Base-by-base conservation (phyloP, 37 sponge, comb jelly and placozoan species). In the Chondrosia reniformis region DNA sequence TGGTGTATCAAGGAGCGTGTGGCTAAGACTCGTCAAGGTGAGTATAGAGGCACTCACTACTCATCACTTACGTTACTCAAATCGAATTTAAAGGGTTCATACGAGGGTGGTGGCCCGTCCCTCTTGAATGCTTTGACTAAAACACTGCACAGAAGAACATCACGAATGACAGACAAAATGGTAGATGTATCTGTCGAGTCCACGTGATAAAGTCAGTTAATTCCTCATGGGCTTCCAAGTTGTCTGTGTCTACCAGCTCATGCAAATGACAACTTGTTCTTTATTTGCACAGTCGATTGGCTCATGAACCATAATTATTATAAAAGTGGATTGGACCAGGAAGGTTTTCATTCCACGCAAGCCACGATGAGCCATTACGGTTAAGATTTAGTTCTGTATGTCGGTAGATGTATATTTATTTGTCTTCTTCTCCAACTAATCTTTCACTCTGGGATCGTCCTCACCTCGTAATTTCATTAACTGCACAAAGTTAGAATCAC, bases 121-220 rank as follows among this genome's bases (percentile, higher is more conserved):
- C n/a, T n/a, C n/a, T n/a, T n/a, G n/a, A n/a, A n/a, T n/a, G n/a
- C n/a, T n/a, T n/a, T n/a, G n/a, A n/a, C n/a, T n/a, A n/a, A n/a
- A n/a, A n/a, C n/a, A n/a, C n/a, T n/a, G n/a, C n/a, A n/a, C n/a
- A 49, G 52, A 49, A 76, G 77, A 30, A 76, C 77, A 76, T 76
- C 77, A 49, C 15, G 34, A 31, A 76, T 59, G 59, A 57, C 57
- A 22, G 24, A 32, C 24, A 44, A 72, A 22, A 72, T 38, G 42
- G 33, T 32, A 24, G 27, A 32, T 43, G 75, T 43, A 33, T 32
- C 39, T 17, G 41, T 76, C 24, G 55, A 49, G 27, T 59, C 77
- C 12, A 76, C 77, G 8, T 58, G 49, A 37, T 76, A 59, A n/a
- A 76, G 77, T 22, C 59, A 76, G 59, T 57, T 19, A 76, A 76